Base-by-base conservation (phyloP, 2,888 invertebrate species). In the Amiota communis region DNA sequence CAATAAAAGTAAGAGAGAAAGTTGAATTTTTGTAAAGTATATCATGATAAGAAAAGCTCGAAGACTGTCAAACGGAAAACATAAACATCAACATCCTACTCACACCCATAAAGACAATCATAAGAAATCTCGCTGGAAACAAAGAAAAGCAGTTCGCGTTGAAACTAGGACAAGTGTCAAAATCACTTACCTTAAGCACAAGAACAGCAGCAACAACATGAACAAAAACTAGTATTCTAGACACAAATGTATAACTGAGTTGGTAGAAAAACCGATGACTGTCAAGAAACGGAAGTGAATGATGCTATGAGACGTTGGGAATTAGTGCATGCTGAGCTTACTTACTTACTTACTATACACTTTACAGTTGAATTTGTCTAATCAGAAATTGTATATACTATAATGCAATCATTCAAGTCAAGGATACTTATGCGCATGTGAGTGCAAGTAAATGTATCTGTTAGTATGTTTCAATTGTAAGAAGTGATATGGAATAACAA, bases 141-240 rank as follows among this genome's bases (percentile, higher is more conserved):
- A 63, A 48, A 51, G n/a, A 68, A 65, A 59, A 72, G 63, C 72
- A 77, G 13, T 83, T 84, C 82, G 84, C 83, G 83, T 84, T 83
- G 79, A 84, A 83, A 83, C 82, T 83, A 75, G 82, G 84, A 84
- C 82, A 83, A 83, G 82, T 83, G 82, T 83, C 82, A 84, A 84
- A 83, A 83, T 84, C 82, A 83, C 23, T 23, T n/a, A n/a, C n/a
- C n/a, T n/a, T 23, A 23, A 23, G 1, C 23, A 23, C 23, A 23
- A 1, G 1, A 1, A 59, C 17, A 15, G 17, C 8, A 2, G 17
- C 9, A 59, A 59, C 17, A 17, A 46, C 61, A 23, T 20, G 12
- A 61, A n/a, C 36, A 23, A 23, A 13, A 6, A 36, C 36, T 6
- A 36, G 4, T 36, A 36, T 36, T 36, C 8, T 36, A 36, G 3